A percentile compares a stretch with the other conserved stretches of the same genome.
Conservation (phyloP, 2,113 vertebrate genomes). For the Calidris pygmaea region DNA sequence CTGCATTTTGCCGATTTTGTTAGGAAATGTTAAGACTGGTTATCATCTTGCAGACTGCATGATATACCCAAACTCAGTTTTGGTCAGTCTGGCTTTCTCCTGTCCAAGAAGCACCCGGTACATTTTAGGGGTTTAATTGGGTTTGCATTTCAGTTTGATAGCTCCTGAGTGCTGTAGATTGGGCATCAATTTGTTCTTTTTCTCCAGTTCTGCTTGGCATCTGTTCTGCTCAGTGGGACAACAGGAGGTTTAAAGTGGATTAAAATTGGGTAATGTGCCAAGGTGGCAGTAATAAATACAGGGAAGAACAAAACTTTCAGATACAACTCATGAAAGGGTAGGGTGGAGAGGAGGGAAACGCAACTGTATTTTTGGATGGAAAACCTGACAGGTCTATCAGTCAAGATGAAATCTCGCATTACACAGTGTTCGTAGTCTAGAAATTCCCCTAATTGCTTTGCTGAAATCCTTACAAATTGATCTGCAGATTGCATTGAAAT, state of each 20-base stretch:
- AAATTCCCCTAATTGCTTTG: neutral
- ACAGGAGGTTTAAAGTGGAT: neutral
- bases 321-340: neutral
- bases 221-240: neutral
- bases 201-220: neutral
- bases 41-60: neutral
- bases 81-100: neutral
- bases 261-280: neutral
- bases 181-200: neutral
- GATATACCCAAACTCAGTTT: neutral
- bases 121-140: neutral
- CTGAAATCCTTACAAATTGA: neutral
- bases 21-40: neutral
- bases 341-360: neutral
- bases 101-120: fast-evolving
- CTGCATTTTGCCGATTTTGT: neutral
- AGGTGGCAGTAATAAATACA: neutral
- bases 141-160: neutral
- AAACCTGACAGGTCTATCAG: neutral
- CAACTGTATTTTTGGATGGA: neutral
- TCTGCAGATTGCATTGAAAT: constrained; percentile 1
- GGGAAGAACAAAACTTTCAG: neutral
- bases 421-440: neutral
- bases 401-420: neutral
- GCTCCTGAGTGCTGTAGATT: neutral